Conservation (phyloP, 2,113 vertebrate species). For the Seriola rivoliana region DNA sequence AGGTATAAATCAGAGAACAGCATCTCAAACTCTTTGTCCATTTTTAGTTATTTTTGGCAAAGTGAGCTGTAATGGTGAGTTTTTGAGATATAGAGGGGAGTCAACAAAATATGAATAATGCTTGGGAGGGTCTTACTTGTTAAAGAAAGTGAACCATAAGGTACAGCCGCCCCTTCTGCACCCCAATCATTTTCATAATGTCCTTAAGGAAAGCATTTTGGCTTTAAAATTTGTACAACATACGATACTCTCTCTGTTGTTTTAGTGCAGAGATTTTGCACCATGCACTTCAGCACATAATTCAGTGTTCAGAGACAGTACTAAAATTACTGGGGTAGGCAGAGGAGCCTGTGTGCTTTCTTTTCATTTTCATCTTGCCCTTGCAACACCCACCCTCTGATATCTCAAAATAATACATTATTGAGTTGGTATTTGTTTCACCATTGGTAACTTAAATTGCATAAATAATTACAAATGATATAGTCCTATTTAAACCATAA, state of each 20-base stretch:
- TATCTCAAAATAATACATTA: not conserved
- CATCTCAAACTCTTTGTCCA: not conserved
- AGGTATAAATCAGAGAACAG: not conserved
- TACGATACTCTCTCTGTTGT: not conserved
- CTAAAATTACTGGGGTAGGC: not conserved
- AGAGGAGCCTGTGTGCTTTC: not conserved
- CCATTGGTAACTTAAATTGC: not conserved
- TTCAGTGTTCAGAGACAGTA: not conserved
- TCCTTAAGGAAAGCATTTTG: not conserved
- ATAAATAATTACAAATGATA: not conserved
- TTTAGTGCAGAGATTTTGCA: not conserved
- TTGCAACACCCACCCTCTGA: not conserved
- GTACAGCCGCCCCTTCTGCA: not conserved
- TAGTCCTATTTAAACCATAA: not conserved
- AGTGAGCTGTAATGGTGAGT: not conserved
- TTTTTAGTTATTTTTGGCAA: constrained; percentile 3
- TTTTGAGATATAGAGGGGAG: not conserved
- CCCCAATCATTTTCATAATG: not conserved
- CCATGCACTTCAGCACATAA: not conserved
- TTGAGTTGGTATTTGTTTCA: not conserved
- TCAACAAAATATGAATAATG: not conserved
- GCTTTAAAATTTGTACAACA: not conserved
- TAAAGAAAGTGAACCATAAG: not conserved
- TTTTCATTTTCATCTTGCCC: not conserved
- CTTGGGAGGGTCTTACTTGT: not conserved